Evolutionary conservation across 1,140 invertebrate genomes (phyloP).

Genomic region (Dendroctonus ponderosae): DNA sequence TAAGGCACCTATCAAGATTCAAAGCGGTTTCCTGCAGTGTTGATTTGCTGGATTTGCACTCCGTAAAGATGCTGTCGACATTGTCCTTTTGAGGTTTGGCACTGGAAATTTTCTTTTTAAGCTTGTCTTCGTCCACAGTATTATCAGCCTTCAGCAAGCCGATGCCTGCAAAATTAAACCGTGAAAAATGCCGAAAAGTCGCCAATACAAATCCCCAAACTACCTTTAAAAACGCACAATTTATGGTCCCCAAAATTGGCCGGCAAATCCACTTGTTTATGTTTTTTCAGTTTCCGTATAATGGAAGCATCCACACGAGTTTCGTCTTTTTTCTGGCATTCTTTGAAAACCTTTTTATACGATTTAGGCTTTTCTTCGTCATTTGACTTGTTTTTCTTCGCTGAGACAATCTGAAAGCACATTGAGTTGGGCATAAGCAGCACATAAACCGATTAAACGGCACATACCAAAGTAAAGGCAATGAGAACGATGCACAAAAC

Average conservation of each 20-base stretch:
- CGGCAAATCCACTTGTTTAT: slow-evolving; percentile 8
- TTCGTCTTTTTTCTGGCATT: slow-evolving; percentile 25
- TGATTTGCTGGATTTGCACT: slow-evolving; percentile 1
- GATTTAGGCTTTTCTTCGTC: too few species aligned
- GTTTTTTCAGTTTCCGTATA: slow-evolving; percentile 20
- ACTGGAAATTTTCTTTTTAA: slow-evolving; percentile 9
- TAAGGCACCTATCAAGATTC: slow-evolving; percentile 17
- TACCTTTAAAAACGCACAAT: slow-evolving; percentile 19
- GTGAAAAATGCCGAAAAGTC: too few species aligned
- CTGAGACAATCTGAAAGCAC: too few species aligned
- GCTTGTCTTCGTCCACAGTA: slow-evolving; percentile 12
- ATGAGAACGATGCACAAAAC: too few species aligned
- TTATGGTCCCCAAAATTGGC: slow-evolving; percentile 16
- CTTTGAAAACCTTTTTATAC: slow-evolving; percentile 15
- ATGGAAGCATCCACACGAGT: slow-evolving; percentile 12
- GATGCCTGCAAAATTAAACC: slow-evolving; percentile 1
- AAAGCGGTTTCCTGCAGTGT: slow-evolving; percentile 19
- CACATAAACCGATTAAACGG: too few species aligned
- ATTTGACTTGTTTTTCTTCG: too few species aligned
- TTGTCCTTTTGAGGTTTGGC: not conserved
- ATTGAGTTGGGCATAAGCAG: too few species aligned
- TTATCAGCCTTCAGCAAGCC: slow-evolving; percentile 12
- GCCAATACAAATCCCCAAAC: not conserved
- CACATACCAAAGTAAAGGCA: too few species aligned
- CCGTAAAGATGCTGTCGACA: slow-evolving; percentile 8